Conservation (phyloP, 2,888 invertebrate species). For the Odontocerum albicorne region DNA sequence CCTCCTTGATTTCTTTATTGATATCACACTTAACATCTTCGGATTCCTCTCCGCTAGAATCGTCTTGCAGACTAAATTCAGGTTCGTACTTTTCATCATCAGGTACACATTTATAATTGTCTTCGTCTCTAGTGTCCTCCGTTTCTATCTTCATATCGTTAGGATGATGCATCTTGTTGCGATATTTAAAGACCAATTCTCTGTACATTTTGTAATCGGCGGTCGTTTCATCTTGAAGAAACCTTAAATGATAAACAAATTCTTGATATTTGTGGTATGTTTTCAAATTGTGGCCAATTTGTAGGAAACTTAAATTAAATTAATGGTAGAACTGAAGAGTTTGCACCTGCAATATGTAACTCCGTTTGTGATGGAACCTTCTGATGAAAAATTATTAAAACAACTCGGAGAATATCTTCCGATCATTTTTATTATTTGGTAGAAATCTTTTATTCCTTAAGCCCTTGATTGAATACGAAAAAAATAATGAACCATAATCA, state of each 20-base stretch:
- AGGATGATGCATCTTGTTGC: conserved; percentile 30
- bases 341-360: conserved; percentile 22
- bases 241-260: conserved; percentile 46
- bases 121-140: conserved; percentile 1
- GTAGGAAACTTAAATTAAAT: conserved; percentile 15
- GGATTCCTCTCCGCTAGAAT: conserved; percentile 51
- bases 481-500: no score
- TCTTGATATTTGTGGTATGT: no score
- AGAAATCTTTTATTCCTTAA: no score
- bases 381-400: no score
- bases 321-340: conserved; percentile 12
- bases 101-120: conserved; percentile 9
- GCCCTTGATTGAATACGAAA: no score
- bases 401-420: no score
- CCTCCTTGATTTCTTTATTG: neutral
- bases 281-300: no score
- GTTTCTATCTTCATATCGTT: neutral
- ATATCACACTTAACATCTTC: conserved; percentile 26
- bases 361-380: conserved; percentile 8
- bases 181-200: conserved; percentile 47
- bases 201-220: conserved; percentile 54
- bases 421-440: no score
- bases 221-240: conserved; percentile 52
- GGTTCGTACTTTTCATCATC: conserved; percentile 57
- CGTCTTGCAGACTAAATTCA: conserved; percentile 54